These are phyloP conservation scores for Pteria penguin DNA, from an alignment of 2,888 invertebrate genomes.

Conservation along the genomic window DNA sequence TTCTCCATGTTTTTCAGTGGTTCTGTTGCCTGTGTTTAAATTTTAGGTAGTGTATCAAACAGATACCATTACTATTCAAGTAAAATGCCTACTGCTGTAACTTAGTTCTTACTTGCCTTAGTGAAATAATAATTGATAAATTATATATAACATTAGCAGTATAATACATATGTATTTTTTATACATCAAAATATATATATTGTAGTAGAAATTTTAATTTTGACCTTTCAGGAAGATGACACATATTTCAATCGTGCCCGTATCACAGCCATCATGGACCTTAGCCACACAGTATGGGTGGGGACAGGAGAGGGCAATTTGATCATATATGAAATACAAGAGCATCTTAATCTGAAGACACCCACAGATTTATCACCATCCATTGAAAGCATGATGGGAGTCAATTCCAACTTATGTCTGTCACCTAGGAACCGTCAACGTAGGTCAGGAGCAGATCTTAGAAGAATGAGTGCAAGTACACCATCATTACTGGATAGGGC, in stretches of 20 bases:
- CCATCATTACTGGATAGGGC: not conserved
- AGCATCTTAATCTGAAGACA: conserved; percentile 57
- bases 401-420: not conserved
- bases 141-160: no score
- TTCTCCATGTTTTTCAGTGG: no score
- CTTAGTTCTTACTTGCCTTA: no score
- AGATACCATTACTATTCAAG: no score
- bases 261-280: conserved; percentile 79
- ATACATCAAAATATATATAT: conserved; percentile 1
- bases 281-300: conserved; percentile 80
- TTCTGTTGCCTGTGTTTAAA: no score
- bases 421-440: not conserved
- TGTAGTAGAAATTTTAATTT: conserved; percentile 12
- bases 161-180: no score
- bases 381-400: conserved; percentile 38
- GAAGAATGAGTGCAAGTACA: conserved; percentile 12
- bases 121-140: no score
- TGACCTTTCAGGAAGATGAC: conserved; percentile 76
- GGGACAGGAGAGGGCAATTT: conserved; percentile 82
- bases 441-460: not conserved
- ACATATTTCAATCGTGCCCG: conserved; percentile 76
- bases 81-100: no score
- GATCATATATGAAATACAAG: conserved; percentile 76
- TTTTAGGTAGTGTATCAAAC: no score
- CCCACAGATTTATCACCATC: conserved; percentile 65